Evolutionary conservation across 2,797 vertebrate species (phyloP), one percentile per base, ranked within the genome.

Genomic region (Garrulus glandarius): DNA sequence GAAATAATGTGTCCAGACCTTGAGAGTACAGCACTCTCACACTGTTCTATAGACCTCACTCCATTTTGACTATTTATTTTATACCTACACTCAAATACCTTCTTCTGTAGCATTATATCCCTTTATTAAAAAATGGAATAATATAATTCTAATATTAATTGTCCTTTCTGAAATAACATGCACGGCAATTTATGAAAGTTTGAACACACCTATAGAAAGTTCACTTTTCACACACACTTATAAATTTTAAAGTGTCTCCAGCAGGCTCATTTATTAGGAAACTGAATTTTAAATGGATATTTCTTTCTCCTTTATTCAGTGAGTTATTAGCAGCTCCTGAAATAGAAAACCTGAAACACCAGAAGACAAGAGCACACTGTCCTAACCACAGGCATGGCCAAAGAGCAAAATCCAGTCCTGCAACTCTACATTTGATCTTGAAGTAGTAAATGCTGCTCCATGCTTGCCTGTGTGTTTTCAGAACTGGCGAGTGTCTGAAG

Each of bases 401-500:
- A 71, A 68, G 67, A 57, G 20, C 13, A 53, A 91, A 74, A 89
- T 53, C 16, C 22, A 91, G 43, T n/a, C 24, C 19, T 7, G 3
- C 68, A 84, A 29, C 7, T 11, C 39, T 43, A 4, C 26, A 67
- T 19, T 5, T 50, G 34, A 61, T 30, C 23, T 47, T 5, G 1
- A 5, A 34, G 15, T n/a, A 68, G 56, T 7, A 83, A 84, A 47
- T 7, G 23, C 29, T 57, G 43, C 39, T 27, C 13, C n/a, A 39
- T 0, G 0, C 0, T 1, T 27, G 21, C 14, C 36, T 21, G 23
- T 1, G 1, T 21, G 29, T 46, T 55, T 44, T 52, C 55, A 56
- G 63, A 79, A 47, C 19, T 34, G 67, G 23, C 2, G 0, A 2
- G 43, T 57, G 43, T 15, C 21, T 4, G 6, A 57, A 6, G 5